Evolutionary conservation across 1,140 invertebrate species (phyloP), one percentile per base, ranked within the genome.

Genomic region (Atopsyche davidsoni): DNA sequence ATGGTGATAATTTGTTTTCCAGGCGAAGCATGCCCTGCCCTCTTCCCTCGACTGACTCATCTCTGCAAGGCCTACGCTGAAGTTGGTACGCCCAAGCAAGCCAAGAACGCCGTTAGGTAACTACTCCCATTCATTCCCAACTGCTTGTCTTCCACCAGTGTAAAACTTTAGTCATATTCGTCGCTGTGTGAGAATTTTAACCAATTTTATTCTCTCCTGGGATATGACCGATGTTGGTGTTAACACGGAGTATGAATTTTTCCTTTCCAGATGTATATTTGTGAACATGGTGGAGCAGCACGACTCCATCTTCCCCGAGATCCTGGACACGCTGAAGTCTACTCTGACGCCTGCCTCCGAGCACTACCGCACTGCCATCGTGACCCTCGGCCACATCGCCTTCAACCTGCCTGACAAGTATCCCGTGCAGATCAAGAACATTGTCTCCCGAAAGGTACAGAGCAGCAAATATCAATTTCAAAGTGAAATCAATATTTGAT

Each of bases 381-480:
- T 97, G 3, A 85, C 91, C 0, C 75, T 97, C 39, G 94, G 95
- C 28, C 94, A 97, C 68, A 90, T 98, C 59, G 92, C 93, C 1
- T 86, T 86, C 61, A 92, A 94, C 70, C 76, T 92, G 62, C 92
- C 93, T 1, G 85, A 93, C 50, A 84, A 85, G 63, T 92, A 93
- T 78, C 83, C 85, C 59, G 79, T 86, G 57, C 81, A 89, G 65
- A 91, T 96, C 54, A 96, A 96, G 71, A 90, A 89, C 66, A 90
- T 96, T 62, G 87, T 98, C 34, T 93, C 92, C 2, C 84, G 93
- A 70, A 89, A 92, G 73, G 85, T 87, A 64, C n/a, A n/a, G n/a
- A n/a, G n/a, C n/a, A n/a, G n/a, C n/a, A n/a, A n/a, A 69, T 63
- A 9, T 35, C n/a, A n/a, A n/a, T n/a, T n/a, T n/a, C n/a, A n/a